Conservation (phyloP, 2,797 vertebrate species). For the Rhadinocentrus ornatus region DNA sequence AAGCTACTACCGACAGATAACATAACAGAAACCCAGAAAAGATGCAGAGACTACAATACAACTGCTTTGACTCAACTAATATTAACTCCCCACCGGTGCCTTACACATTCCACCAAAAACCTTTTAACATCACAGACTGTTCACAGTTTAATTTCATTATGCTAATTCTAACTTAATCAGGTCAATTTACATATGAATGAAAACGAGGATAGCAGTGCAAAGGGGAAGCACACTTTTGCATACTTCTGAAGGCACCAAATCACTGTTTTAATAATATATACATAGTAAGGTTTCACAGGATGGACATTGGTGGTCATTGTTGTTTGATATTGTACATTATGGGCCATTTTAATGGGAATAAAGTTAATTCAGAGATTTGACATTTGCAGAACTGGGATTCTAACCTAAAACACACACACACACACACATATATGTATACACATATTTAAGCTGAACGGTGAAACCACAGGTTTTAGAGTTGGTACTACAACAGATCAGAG, state of each 20-base stretch:
- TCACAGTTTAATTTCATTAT: conserved; percentile 51
- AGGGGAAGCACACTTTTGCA: conserved; percentile 6
- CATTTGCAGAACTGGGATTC: no score
- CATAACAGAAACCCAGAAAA: conserved; percentile 3
- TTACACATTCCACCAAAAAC: conserved; percentile 19
- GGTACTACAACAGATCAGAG: background rate
- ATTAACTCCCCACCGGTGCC: conserved; percentile 33
- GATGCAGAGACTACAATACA: background rate
- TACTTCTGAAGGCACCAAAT: conserved; percentile 4
- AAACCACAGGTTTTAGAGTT: background rate
- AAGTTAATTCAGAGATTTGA: no score
- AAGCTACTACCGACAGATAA: conserved; percentile 3
- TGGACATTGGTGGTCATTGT: background rate
- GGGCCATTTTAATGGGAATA: no score
- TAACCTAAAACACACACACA: no score
- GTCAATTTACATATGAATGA: conserved; percentile 53
- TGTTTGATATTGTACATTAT: no score
- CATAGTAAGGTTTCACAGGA: background rate
- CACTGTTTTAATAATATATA: background rate
- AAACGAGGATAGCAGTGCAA: conserved; percentile 19
- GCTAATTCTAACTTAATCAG: conserved; percentile 49
- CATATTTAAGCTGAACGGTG: no score
- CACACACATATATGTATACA: no score
- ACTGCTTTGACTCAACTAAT: conserved; percentile 24
- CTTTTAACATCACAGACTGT: conserved; percentile 45